Evolutionary conservation across 1,140 invertebrate species (phyloP).

Genomic region (Zophobas morio): DNA sequence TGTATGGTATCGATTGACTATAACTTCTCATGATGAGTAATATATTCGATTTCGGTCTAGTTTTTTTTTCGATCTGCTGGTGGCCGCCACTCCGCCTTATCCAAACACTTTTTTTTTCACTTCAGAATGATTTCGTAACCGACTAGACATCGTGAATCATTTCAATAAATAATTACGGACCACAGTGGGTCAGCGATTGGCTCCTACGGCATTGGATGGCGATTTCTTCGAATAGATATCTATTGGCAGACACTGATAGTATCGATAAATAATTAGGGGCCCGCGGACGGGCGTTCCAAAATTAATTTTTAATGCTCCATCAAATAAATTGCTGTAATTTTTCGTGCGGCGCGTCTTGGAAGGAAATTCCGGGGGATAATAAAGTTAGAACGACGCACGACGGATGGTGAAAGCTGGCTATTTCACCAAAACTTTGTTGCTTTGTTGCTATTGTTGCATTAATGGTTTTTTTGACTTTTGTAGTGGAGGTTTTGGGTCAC

Average conservation of each 20-base stretch:
- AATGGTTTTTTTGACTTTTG: too few relatives aligned
- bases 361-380: conserved; percentile 2
- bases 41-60: too few relatives aligned
- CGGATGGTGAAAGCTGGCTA: background rate
- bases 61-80: too few relatives aligned
- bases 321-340: conserved; percentile 35
- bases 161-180: conserved; percentile 2
- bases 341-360: conserved; percentile 1
- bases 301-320: conserved; percentile 30
- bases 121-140: background rate
- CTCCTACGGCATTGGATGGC: background rate
- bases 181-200: conserved; percentile 4
- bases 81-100: too few relatives aligned
- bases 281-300: conserved; percentile 23
- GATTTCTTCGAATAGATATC: conserved; percentile 22
- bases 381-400: background rate
- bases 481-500: too few relatives aligned
- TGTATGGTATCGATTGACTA: too few relatives aligned
- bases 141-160: conserved; percentile 17
- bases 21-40: too few relatives aligned
- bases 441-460: too few relatives aligned
- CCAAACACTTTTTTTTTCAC: too few relatives aligned
- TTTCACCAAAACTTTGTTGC: background rate
- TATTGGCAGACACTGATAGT: conserved; percentile 18
- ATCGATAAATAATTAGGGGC: conserved; percentile 34